These are phyloP conservation scores for Drosophila mauritiana DNA, from an alignment of 1,140 invertebrate genomes.

Conservation along the genomic window DNA sequence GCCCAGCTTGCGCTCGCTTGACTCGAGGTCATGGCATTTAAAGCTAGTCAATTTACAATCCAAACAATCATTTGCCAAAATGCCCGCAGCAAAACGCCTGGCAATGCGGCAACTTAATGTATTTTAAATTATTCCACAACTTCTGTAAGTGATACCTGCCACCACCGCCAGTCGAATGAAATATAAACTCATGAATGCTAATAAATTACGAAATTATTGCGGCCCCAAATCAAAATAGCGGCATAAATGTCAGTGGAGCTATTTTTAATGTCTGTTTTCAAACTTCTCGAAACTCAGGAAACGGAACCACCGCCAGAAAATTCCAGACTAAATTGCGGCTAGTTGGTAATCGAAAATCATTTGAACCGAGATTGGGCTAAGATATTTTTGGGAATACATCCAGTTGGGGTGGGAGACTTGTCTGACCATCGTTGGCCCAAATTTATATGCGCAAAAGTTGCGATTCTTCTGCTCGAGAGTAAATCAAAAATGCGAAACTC, in stretches of 20 bases:
- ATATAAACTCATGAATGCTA: conserved; percentile 27
- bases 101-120: background rate
- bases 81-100: background rate
- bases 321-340: conserved; percentile 34
- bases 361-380: background rate
- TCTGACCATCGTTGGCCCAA: conserved; percentile 46
- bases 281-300: conserved; percentile 5
- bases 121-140: conserved; percentile 3
- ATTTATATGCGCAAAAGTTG: conserved; percentile 78
- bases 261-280: conserved; percentile 2
- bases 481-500: conserved; percentile 77
- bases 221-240: background rate
- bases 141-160: conserved; percentile 5
- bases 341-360: conserved; percentile 35
- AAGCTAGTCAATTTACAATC: conserved; percentile 3
- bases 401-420: background rate
- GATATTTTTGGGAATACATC: background rate
- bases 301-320: conserved; percentile 12
- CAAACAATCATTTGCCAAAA: conserved; percentile 1
- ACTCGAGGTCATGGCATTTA: background rate
- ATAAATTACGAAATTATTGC: conserved; percentile 26
- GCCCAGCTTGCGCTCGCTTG: no score
- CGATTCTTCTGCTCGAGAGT: conserved; percentile 44
- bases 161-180: no score
- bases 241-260: conserved; percentile 15